These are phyloP conservation scores for Hydrochoerus hydrochaeris DNA, from an alignment of 2,113 vertebrate species.

Conservation along the genomic window DNA sequence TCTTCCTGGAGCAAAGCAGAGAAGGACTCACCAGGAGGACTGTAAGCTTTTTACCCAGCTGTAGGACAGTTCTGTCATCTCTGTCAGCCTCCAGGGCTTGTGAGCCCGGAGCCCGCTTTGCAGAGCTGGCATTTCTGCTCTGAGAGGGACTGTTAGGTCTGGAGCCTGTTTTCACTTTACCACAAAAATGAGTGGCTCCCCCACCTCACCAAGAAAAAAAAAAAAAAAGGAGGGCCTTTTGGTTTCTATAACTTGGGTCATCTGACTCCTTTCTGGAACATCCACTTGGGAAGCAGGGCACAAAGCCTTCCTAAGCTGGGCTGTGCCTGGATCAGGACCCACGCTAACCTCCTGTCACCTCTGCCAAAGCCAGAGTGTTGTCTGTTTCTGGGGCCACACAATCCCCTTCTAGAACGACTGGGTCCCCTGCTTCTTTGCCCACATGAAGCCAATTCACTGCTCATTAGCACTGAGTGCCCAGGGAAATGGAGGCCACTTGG, in stretches of 20 bases:
- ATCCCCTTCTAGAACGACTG: not conserved
- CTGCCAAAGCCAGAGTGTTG: not conserved
- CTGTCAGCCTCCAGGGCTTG: not conserved
- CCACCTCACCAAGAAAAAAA: not conserved
- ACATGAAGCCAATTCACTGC: not conserved
- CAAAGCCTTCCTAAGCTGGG: not conserved
- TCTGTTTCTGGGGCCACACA: not conserved
- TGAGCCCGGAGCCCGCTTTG: slow-evolving; percentile 25
- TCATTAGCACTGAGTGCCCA: not conserved
- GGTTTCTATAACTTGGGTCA: slow-evolving; percentile 83
- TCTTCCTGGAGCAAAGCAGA: slow-evolving; percentile 39
- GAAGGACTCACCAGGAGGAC: not conserved
- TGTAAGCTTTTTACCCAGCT: not conserved
- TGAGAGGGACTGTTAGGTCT: slow-evolving; percentile 75
- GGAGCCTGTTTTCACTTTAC: slow-evolving; percentile 80
- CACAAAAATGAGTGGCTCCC: slow-evolving; percentile 81
- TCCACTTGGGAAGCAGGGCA: slow-evolving; percentile 69
- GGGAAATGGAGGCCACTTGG: not conserved
- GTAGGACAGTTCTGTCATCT: not conserved
- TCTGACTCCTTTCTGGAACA: slow-evolving; percentile 85
- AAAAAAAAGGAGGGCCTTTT: slow-evolving; percentile 84
- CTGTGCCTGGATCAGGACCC: not conserved
- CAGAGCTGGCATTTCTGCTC: slow-evolving; percentile 74
- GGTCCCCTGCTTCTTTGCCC: not conserved
- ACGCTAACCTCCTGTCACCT: fast-evolving